Evolutionary conservation across 2,888 invertebrate species (phyloP).

Genomic region (Litoditis marina): DNA sequence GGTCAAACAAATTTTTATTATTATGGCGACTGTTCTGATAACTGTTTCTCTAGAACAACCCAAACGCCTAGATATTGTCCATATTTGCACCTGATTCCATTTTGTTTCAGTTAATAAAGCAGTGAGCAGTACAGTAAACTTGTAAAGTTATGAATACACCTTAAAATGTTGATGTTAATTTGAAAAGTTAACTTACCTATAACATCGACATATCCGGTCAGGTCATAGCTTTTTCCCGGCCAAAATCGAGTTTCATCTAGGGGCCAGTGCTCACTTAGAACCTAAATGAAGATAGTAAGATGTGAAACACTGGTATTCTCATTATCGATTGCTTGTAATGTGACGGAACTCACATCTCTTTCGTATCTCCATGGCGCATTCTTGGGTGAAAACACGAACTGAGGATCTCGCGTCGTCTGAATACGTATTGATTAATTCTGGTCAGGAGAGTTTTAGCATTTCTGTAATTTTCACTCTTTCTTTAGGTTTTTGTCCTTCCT

Average conservation of each 20-base stretch:
- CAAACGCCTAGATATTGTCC: too few relatives aligned
- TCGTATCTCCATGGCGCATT: conserved; percentile 59
- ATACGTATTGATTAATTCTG: not conserved
- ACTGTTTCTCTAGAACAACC: too few relatives aligned
- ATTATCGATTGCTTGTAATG: not conserved
- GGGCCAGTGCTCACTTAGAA: conserved; percentile 58
- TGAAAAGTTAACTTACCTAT: conserved; percentile 29
- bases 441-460: too few relatives aligned
- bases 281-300: conserved; percentile 9
- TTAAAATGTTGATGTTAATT: not conserved
- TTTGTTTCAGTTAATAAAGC: too few relatives aligned
- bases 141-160: too few relatives aligned
- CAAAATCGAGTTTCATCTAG: conserved; percentile 59
- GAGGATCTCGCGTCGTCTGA: conserved; percentile 59
- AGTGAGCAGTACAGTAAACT: too few relatives aligned
- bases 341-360: conserved; percentile 29
- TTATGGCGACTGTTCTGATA: too few relatives aligned
- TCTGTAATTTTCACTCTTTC: too few relatives aligned
- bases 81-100: too few relatives aligned
- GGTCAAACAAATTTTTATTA: too few relatives aligned
- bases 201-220: conserved; percentile 59
- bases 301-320: not conserved
- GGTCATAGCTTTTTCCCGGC: conserved; percentile 58
- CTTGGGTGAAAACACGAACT: conserved; percentile 59
- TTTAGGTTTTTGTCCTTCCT: too few relatives aligned